Conservation (phyloP, 2,888 invertebrate genomes). For the Pardosa pseudoannulata region DNA sequence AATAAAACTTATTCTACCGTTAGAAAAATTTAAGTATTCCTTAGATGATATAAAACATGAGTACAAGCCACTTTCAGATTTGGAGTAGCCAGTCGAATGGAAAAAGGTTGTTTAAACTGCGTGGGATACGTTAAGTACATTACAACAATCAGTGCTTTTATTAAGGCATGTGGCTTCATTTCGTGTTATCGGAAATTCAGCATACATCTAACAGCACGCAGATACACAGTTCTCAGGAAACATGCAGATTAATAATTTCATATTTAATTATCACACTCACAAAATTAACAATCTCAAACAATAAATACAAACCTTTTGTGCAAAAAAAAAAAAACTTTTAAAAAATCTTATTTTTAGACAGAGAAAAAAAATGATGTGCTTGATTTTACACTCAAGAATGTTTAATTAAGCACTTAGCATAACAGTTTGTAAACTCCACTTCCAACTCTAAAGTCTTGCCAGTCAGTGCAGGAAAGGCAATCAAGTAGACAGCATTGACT, state of each 20-base stretch:
- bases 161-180: constrained; percentile 59
- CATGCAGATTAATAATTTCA: constrained; percentile 30
- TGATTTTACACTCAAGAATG: constrained; percentile 14
- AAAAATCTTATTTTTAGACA: constrained; percentile 9
- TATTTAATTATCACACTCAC: constrained; percentile 8
- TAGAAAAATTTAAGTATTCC: neutral
- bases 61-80: constrained; percentile 11
- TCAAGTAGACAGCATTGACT: constrained; percentile 1
- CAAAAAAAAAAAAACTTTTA: constrained; percentile 15
- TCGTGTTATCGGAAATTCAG: constrained; percentile 31
- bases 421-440: constrained; percentile 18
- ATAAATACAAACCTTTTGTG: constrained; percentile 14
- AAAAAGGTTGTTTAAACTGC: neutral
- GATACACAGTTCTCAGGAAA: constrained; percentile 33
- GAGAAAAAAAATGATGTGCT: constrained; percentile 22
- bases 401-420: constrained; percentile 57
- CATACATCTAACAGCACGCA: constrained; percentile 47
- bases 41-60: constrained; percentile 13
- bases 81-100: neutral
- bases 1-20: neutral
- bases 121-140: constrained; percentile 19
- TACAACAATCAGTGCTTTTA: constrained; percentile 24
- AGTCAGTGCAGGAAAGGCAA: constrained; percentile 14
- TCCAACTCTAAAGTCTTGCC: constrained; percentile 32
- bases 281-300: neutral